phyloP scores from a whole-genome alignment of 2,888 invertebrate genomes.

The Dicyrtomina minuta region DNA sequence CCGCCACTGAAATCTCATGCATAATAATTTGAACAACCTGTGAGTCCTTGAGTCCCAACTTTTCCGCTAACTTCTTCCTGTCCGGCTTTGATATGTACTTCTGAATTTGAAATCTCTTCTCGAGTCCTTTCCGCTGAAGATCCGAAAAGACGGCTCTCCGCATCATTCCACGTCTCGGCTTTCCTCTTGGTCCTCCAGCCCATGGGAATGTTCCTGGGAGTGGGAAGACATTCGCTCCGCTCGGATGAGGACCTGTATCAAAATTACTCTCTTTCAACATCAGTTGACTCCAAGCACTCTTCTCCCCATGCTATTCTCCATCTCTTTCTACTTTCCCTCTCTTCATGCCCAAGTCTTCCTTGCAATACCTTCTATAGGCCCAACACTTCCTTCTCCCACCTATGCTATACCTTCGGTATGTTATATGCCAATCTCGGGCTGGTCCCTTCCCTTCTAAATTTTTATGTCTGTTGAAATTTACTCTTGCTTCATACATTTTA shows the following conservation, averaged over 20 bases:
- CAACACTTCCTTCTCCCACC: neutral
- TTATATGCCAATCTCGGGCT: too few relatives aligned
- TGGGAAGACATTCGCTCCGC: slow-evolving; percentile 56
- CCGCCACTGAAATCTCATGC: too few relatives aligned
- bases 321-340: neutral
- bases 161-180: slow-evolving; percentile 95
- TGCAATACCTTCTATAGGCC: too few relatives aligned
- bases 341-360: neutral
- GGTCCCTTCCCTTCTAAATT: too few relatives aligned
- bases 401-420: too few relatives aligned
- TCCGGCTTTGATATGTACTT: slow-evolving; percentile 99
- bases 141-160: slow-evolving; percentile 95
- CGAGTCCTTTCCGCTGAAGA: slow-evolving; percentile 90
- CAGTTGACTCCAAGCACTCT: neutral
- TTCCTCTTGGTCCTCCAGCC: slow-evolving; percentile 87
- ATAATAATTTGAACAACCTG: slow-evolving; percentile 77
- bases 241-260: slow-evolving; percentile 48
- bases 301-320: neutral
- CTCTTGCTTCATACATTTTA: too few relatives aligned
- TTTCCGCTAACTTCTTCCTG: slow-evolving; percentile 93
- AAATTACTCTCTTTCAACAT: too few relatives aligned
- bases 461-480: too few relatives aligned
- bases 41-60: slow-evolving; percentile 92
- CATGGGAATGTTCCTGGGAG: slow-evolving; percentile 72
- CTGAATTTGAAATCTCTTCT: slow-evolving; percentile 92